These are phyloP conservation scores for Hesperophylax magnus DNA, from an alignment of 1,140 invertebrate genomes.

Conservation along the genomic window DNA sequence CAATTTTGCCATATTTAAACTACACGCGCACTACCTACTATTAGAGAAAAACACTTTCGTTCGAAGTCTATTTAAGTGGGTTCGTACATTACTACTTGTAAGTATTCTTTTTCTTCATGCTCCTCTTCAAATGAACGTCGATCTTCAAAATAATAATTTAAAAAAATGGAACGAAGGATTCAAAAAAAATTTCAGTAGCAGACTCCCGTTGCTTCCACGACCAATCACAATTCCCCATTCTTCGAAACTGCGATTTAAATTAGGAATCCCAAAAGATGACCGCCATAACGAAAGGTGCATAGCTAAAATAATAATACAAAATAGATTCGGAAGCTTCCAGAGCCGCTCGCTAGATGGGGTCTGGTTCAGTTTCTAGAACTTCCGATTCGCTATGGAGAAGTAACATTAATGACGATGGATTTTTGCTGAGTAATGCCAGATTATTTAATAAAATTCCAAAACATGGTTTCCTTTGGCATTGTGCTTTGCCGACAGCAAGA, in stretches of 20 bases:
- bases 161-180: no score
- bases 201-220: background rate
- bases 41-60: no score
- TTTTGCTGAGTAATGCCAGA: constrained; percentile 37
- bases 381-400: constrained; percentile 44
- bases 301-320: constrained; percentile 17
- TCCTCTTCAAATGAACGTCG: no score
- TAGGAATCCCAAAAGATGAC: constrained; percentile 14
- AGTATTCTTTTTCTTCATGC: no score
- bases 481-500: background rate
- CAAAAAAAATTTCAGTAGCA: no score
- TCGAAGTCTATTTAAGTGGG: no score
- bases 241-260: constrained; percentile 9
- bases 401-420: background rate
- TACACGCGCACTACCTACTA: no score
- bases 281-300: constrained; percentile 7
- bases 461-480: background rate
- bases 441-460: constrained; percentile 35
- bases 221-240: background rate
- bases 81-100: no score
- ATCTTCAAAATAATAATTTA: no score
- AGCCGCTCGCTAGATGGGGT: background rate
- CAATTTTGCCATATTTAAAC: no score
- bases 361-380: background rate
- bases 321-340: constrained; percentile 9